These are phyloP conservation scores for Sturmia bella DNA, from an alignment of 2,888 invertebrate species.

Conservation along the genomic window DNA sequence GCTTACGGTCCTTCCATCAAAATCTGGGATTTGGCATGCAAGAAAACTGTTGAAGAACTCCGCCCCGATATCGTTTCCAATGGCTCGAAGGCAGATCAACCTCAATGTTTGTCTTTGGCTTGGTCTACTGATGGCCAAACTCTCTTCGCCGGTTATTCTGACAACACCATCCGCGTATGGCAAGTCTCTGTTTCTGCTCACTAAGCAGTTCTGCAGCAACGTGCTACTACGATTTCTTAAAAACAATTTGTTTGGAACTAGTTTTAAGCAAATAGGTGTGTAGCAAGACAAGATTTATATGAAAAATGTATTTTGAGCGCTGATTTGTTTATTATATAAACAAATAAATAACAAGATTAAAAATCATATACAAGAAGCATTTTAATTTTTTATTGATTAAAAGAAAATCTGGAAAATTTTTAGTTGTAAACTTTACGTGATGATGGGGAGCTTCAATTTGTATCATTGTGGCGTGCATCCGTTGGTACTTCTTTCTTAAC, in stretches of 20 bases:
- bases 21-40: slow-evolving; percentile 99
- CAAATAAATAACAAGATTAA: slow-evolving; percentile 75
- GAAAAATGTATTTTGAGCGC: slow-evolving; percentile 71
- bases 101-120: slow-evolving; percentile 97
- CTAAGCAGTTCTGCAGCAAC: slow-evolving; percentile 81
- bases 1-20: slow-evolving; percentile 99
- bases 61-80: slow-evolving; percentile 94
- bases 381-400: not conserved
- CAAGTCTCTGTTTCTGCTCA: slow-evolving; percentile 95
- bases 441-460: too few relatives aligned
- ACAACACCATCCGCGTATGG: slow-evolving; percentile 99
- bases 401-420: too few relatives aligned
- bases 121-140: slow-evolving; percentile 99
- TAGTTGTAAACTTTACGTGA: too few relatives aligned
- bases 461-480: too few relatives aligned
- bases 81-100: slow-evolving; percentile 93
- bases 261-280: slow-evolving; percentile 53
- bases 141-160: slow-evolving; percentile 98
- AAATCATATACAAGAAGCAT: slow-evolving; percentile 22
- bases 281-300: slow-evolving; percentile 46
- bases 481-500: too few relatives aligned
- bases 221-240: slow-evolving; percentile 23
- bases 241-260: slow-evolving; percentile 5
- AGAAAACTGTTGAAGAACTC: slow-evolving; percentile 99
- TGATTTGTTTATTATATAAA: slow-evolving; percentile 78